Conservation (phyloP, 2,113 vertebrate species). For the Corydoras sp. region DNA sequence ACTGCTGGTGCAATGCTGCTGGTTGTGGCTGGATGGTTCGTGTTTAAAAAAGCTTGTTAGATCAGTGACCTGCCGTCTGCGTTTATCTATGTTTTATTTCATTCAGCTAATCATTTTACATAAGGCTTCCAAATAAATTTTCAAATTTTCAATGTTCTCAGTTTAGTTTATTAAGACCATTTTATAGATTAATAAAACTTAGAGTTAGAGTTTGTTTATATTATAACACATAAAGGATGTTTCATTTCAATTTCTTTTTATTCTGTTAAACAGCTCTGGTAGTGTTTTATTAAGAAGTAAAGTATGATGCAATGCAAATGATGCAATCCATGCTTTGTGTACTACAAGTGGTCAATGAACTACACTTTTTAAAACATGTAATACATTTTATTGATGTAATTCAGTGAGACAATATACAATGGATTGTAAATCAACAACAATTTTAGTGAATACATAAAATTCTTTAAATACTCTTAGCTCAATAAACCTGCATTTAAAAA, state of each 20-base stretch:
- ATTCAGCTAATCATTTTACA: no score
- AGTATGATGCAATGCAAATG: no score
- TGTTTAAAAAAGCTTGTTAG: conserved; percentile 55
- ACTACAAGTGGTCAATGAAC: not conserved
- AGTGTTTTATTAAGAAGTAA: no score
- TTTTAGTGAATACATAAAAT: not conserved
- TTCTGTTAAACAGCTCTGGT: no score
- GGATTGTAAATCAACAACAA: conserved; percentile 9
- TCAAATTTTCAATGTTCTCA: no score
- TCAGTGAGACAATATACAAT: conserved; percentile 3
- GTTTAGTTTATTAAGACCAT: not conserved
- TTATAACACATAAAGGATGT: no score
- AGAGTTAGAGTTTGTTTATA: no score
- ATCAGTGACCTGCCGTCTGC: conserved; percentile 12
- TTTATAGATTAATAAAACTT: not conserved
- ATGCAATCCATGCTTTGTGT: conserved; percentile 32
- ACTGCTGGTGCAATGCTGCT: conserved; percentile 48
- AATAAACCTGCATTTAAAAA: conserved; percentile 40
- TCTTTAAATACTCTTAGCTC: conserved; percentile 5
- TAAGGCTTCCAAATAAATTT: no score
- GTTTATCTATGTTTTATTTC: conserved; percentile 15
- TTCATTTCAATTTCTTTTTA: no score
- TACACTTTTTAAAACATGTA: not conserved
- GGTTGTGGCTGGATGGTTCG: conserved; percentile 57
- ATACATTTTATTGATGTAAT: conserved; percentile 15